These are phyloP conservation scores for Pocillopora meandrina DNA, from an alignment of 92 coral and sea anemone species.

Conservation along the genomic window DNA sequence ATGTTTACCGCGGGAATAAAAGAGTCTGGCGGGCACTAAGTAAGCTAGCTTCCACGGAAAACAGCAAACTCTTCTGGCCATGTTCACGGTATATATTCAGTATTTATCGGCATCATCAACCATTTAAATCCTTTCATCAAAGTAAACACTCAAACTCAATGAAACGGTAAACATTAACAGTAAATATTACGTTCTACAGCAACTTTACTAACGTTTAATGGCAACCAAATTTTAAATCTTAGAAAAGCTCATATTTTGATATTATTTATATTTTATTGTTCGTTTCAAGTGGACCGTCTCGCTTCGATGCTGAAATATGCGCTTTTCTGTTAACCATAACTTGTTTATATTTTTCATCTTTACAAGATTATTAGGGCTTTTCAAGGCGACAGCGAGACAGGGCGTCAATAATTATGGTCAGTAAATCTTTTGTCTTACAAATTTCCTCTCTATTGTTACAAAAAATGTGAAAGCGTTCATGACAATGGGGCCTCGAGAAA, in stretches of 20 bases:
- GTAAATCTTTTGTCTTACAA: conserved; percentile 40
- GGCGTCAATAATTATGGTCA: conserved; percentile 9
- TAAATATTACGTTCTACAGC: conserved; percentile 27
- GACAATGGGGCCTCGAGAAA: conserved; percentile 22
- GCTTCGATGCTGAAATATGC: neutral
- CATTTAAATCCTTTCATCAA: conserved; percentile 8
- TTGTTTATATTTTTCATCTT: conserved; percentile 34
- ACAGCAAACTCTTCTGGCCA: too few relatives aligned
- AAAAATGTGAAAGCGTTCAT: conserved; percentile 22
- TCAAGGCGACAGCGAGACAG: conserved; percentile 14
- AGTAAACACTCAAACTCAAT: conserved; percentile 44
- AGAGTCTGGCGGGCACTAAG: too few relatives aligned
- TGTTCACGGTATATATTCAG: too few relatives aligned
- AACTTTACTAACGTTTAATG: conserved; percentile 9
- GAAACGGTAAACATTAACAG: conserved; percentile 35
- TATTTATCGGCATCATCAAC: neutral
- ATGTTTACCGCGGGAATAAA: too few relatives aligned
- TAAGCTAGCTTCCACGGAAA: too few relatives aligned
- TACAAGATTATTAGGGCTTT: conserved; percentile 20
- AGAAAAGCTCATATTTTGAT: neutral
- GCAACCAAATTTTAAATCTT: too few relatives aligned
- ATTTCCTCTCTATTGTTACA: conserved; percentile 32
- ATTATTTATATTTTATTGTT: neutral
- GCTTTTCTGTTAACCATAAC: neutral
- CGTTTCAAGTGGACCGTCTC: neutral